Evolutionary conservation across 2,113 vertebrate species (phyloP).

Genomic region (Nipponia nippon): DNA sequence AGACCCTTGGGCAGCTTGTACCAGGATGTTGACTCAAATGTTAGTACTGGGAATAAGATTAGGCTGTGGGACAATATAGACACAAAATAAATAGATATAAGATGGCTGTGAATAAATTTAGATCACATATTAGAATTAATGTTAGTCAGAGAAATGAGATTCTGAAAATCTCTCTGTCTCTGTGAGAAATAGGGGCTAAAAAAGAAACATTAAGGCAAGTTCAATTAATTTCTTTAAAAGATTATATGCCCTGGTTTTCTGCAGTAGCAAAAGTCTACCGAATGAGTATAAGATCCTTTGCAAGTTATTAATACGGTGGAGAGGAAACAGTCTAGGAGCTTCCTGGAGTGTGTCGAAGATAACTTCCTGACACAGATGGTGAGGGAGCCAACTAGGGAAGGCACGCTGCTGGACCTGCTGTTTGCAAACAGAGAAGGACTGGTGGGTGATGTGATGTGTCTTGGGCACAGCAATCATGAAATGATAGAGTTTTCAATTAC

Average conservation of each 20-base stretch:
- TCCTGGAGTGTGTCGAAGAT: neutral
- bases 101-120: neutral
- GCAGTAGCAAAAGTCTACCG: neutral
- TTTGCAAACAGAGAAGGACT: neutral
- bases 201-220: neutral
- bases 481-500: neutral
- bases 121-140: neutral
- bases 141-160: neutral
- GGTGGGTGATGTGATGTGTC: neutral
- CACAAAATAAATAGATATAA: neutral
- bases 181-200: neutral
- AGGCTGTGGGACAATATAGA: neutral
- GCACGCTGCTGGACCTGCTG: neutral
- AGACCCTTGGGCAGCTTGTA: neutral
- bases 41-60: neutral
- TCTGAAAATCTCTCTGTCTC: neutral
- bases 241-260: neutral
- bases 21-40: neutral
- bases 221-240: neutral
- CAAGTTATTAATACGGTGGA: neutral
- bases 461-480: neutral
- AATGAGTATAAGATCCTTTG: neutral
- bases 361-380: neutral
- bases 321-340: neutral
- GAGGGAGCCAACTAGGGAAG: neutral